Evolutionary conservation across 2,113 vertebrate genomes (phyloP), one percentile per base, ranked within the genome.

Genomic region (Leucosticte australis): DNA sequence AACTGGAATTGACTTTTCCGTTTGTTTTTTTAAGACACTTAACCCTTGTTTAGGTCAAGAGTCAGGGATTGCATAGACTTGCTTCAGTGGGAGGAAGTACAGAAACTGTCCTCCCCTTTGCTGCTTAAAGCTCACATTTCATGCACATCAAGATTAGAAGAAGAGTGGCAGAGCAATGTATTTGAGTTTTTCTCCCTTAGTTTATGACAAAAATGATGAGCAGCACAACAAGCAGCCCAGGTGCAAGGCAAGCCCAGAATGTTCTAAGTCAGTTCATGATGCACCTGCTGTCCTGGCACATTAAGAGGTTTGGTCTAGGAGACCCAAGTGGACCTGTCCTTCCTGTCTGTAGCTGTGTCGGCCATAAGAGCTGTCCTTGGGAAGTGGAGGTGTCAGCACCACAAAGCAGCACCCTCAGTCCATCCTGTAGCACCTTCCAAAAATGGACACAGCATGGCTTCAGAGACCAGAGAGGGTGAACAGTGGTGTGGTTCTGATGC

Each of bases 391-490:
- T 22, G 42, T 13, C n/a, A 53, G 57, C 41, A 62, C 17, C 68
- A 77, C 7, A 2, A 83, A 90, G 59, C 41, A 56, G 80, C 67
- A 60, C 0, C 1, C 26, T 62, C 77, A 20, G 42, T 11, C 30
- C 2, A 2, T 44, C 49, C 15, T 1, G 22, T 0, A 44, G 63
- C 49, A 33, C 55, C 63, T 78, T 69, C 76, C 77, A 57, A 57
- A 83, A 49, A 5, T 0, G 2, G 62, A 42, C 22, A 11, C 50
- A 22, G 57, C 0, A 0, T 9, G 57, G 33, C 21, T 9, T 31
- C 31, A 79, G 33, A 79, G 20, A 46, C 4, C 3, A 5, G 3
- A 37, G 26, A 67, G 22, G 11, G 27, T 24, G 47, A 84, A 7
- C 62, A 55, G 26, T 3, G 11, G 15, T 16, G 33, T 19, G 16